Percentiles rank a stretch among this genome's conserved stretches.
Evolutionary conservation across 2,113 vertebrate genomes (phyloP).

Genomic region (Cynopterus brachyotis): DNA sequence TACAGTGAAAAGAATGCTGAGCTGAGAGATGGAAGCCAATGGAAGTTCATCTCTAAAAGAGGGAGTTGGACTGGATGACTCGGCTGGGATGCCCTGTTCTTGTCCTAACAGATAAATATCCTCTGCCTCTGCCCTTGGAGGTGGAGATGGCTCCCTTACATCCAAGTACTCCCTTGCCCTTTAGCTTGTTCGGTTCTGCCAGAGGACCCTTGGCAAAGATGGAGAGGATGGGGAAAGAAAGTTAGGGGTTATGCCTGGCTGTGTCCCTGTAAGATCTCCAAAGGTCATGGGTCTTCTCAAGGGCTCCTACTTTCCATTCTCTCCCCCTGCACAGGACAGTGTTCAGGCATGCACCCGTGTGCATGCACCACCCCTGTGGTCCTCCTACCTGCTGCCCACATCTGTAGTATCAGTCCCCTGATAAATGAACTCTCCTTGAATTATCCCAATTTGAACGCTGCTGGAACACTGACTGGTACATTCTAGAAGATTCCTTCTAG

Average conservation of each 20-base stretch:
- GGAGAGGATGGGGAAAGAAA: background rate
- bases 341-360: background rate
- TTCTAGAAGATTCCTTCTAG: background rate
- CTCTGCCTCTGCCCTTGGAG: background rate
- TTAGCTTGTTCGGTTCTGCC: background rate
- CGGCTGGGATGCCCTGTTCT: background rate
- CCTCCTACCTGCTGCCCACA: background rate
- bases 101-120: background rate
- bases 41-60: background rate
- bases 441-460: background rate
- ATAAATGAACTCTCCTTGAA: background rate
- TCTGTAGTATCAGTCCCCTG: background rate
- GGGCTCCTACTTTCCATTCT: background rate
- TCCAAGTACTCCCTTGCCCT: background rate
- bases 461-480: background rate
- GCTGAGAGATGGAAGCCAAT: background rate
- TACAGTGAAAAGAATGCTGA: background rate
- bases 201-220: background rate
- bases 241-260: background rate
- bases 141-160: background rate
- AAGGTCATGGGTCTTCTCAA: background rate
- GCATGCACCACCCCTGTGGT: no score
- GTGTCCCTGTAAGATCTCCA: background rate
- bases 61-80: background rate
- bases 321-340: background rate